Percentiles rank a stretch among this genome's conserved stretches.
Evolutionary conservation across 2,797 vertebrate genomes (phyloP).

Genomic region (Takifugu rubripes): DNA sequence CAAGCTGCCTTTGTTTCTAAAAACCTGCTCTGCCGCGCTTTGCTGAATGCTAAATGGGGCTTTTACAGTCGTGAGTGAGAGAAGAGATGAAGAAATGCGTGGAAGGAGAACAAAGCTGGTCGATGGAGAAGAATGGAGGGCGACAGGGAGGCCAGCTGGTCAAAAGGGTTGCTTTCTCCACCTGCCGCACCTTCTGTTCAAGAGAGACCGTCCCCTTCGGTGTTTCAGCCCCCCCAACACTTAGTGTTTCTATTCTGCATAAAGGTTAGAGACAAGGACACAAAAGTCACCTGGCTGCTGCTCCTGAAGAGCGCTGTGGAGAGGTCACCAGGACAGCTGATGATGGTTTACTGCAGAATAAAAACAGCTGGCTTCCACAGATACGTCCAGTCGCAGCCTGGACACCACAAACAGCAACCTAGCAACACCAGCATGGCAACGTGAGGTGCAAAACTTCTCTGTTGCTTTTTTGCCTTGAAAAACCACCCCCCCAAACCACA

Average conservation of each 20-base stretch:
- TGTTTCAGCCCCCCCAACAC: slow-evolving; percentile 35
- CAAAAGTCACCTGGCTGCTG: slow-evolving; percentile 50
- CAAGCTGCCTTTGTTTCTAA: slow-evolving; percentile 46
- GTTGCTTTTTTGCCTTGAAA: slow-evolving; percentile 23
- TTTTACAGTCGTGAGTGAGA: slow-evolving; percentile 42
- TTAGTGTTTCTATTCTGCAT: slow-evolving; percentile 69
- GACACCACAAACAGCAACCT: slow-evolving; percentile 22
- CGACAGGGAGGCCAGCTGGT: slow-evolving; percentile 46
- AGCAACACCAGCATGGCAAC: slow-evolving; percentile 28
- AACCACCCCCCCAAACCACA: slow-evolving; percentile 14
- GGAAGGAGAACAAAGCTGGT: slow-evolving; percentile 14
- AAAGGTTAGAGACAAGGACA: slow-evolving; percentile 80
- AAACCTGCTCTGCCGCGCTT: slow-evolving; percentile 29
- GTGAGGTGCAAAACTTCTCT: slow-evolving; percentile 20
- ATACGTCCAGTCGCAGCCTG: slow-evolving; percentile 52
- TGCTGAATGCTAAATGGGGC: slow-evolving; percentile 13
- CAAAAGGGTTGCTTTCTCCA: slow-evolving; percentile 53
- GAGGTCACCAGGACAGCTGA: slow-evolving; percentile 51
- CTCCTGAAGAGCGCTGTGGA: slow-evolving; percentile 51
- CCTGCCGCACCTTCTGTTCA: slow-evolving; percentile 60
- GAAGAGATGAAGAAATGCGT: slow-evolving; percentile 9
- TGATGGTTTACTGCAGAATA: slow-evolving; percentile 44
- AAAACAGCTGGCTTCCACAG: slow-evolving; percentile 55
- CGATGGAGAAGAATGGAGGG: slow-evolving; percentile 33
- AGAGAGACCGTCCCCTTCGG: slow-evolving; percentile 39